Evolutionary conservation across 2,888 invertebrate species (phyloP).

Genomic region (Argynnis bischoffii): DNA sequence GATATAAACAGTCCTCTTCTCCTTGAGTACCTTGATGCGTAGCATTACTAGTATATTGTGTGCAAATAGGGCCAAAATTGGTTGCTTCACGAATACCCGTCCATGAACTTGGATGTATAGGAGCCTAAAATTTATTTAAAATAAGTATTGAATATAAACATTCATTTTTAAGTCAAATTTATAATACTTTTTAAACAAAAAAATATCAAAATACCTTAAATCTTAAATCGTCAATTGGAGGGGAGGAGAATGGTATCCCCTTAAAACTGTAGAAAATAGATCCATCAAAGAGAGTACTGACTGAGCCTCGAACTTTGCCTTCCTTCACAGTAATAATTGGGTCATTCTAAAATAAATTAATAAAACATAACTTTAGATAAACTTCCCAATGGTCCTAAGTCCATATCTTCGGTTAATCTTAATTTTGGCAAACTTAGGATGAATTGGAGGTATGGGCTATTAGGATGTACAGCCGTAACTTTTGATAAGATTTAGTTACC

Average conservation of each 20-base stretch:
- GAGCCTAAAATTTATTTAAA: conserved; percentile 53
- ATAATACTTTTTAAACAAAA: not conserved
- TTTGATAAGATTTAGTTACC: not conserved
- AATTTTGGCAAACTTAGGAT: too few relatives aligned
- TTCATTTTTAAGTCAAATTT: conserved; percentile 1
- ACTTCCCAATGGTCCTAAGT: too few relatives aligned
- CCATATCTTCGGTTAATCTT: too few relatives aligned
- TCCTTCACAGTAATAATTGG: conserved; percentile 53
- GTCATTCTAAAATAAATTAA: conserved; percentile 74
- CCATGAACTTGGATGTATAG: conserved; percentile 58
- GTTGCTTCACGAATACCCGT: conserved; percentile 57
- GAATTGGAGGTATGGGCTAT: too few relatives aligned
- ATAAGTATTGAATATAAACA: not conserved
- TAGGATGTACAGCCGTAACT: too few relatives aligned
- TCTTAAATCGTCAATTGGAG: conserved; percentile 72
- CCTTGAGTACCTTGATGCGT: conserved; percentile 54
- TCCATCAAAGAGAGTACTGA: conserved; percentile 52
- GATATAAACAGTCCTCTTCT: conserved; percentile 62
- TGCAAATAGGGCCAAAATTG: conserved; percentile 61
- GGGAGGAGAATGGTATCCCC: conserved; percentile 78
- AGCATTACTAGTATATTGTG: conserved; percentile 52
- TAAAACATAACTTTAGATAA: not conserved
- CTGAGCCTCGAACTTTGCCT: conserved; percentile 56
- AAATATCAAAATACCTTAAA: conserved; percentile 67
- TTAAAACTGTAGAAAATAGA: conserved; percentile 55